These are phyloP conservation scores for Ectemnius lituratus DNA, from an alignment of 2,888 invertebrate genomes.

Conservation along the genomic window DNA sequence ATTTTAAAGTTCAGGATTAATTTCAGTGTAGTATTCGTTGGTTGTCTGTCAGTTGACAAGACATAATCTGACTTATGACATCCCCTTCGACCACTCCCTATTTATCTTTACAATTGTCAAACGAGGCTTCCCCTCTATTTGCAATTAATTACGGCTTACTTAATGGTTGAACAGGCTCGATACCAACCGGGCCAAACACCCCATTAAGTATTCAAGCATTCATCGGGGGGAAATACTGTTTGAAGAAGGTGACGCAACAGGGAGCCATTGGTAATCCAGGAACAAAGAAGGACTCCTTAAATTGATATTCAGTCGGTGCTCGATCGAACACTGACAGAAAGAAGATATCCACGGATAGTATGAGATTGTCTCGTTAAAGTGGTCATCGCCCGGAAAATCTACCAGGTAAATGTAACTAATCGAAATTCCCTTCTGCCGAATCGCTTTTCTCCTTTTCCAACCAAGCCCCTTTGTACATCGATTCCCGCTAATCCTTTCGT, in stretches of 20 bases:
- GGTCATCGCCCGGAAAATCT: slow-evolving; percentile 33
- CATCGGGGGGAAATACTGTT: slow-evolving; percentile 21
- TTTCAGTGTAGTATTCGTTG: too few species aligned
- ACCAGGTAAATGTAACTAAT: slow-evolving; percentile 27
- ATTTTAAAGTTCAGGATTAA: too few species aligned
- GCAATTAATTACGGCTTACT: slow-evolving; percentile 48
- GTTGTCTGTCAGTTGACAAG: too few species aligned
- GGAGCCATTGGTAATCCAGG: slow-evolving; percentile 2
- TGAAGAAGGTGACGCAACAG: slow-evolving; percentile 13
- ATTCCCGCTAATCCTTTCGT: too few species aligned
- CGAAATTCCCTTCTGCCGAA: slow-evolving; percentile 10
- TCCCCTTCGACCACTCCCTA: too few species aligned
- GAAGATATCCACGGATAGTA: slow-evolving; percentile 4
- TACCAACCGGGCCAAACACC: slow-evolving; percentile 7
- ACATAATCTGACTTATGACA: too few species aligned
- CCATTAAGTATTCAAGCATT: slow-evolving; percentile 37
- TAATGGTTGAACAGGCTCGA: slow-evolving; percentile 20
- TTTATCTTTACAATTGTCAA: too few species aligned
- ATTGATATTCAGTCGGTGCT: slow-evolving; percentile 7
- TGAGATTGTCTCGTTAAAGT: slow-evolving; percentile 33
- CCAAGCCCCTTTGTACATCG: too few species aligned
- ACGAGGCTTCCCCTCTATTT: slow-evolving; percentile 32
- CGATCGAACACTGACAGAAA: slow-evolving; percentile 10
- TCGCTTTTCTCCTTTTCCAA: background rate
- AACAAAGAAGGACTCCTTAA: slow-evolving; percentile 5